Base-by-base conservation (phyloP, 2,888 invertebrate genomes). In the Tetragnatha montana region DNA sequence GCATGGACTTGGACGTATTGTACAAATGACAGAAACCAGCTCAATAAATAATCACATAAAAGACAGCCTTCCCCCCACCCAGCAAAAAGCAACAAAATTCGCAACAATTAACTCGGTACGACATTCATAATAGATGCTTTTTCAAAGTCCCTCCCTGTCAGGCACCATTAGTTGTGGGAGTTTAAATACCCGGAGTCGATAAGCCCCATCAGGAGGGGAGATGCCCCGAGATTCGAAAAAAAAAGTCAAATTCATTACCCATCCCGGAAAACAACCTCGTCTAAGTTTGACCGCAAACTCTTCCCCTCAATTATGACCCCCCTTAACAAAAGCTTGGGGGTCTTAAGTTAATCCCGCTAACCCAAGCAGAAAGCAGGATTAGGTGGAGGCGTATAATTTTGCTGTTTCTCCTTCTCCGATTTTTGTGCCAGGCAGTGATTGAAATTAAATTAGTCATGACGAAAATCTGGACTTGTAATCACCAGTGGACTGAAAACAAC, bases 391-490 rank as follows among this genome's bases (percentile, higher is more conserved):
- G 35, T 82, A 71, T 79, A 88, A 71, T 88, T 87, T 87, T 74
- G 74, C 88, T 73, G 68, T 84, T 47, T 83, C 75, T 83, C 83
- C 19, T 68, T 83, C 79, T 83, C 79, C 83, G 83, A 88, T 88
- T 88, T 88, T 88, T 88, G 83, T 80, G 71, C 50, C 68, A 49
- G 60, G 70, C n/a, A 68, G 79, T 88, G 88, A 88, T 88, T 88
- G 88, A 88, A 88, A 88, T 88, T 88, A 84, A 88, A 88, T 88
- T 88, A 88, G 88, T 88, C 88, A 88, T 88, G 88, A 88, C 83
- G 88, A 88, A 88, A 83, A 74, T 69, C 73, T 78, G 82, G 88
- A 81, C 82, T 79, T 82, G 88, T 82, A 88, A 88, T 88, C 88
- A 88, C 82, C 82, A 82, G 78, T 88, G 88, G 78, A 88, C 82